Evolutionary conservation across 2,888 invertebrate species (phyloP), one percentile per base, ranked within the genome.

Genomic region (Drosophila testacea): DNA sequence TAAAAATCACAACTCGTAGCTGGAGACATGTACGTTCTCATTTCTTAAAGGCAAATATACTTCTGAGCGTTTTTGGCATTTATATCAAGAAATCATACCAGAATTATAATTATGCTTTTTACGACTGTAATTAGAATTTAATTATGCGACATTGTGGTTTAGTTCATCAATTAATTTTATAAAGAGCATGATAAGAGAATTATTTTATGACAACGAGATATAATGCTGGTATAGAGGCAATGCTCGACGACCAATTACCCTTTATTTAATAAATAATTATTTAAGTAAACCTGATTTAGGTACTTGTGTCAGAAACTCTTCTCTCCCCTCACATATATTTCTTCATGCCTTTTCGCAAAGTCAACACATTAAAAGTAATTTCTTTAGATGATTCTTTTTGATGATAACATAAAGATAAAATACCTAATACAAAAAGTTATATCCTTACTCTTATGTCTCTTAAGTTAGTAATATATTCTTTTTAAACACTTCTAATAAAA

Each of bases 71-170:
- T 39, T 22, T 44, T 11, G 16, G 7, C 54, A 30, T 55, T 34
- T 55, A n/a, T 41, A 56, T 46, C 34, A 10, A 39, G 38, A 57
- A 48, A 30, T 47, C n/a, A 36, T 38, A 28, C 6, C 46, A 46
- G 9, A 28, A 28, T 47, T 38, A 47, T 47, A 57, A 38, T 38
- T 46, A 38, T 46, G 27, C n/a, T 48, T 48, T 39, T 59, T 48
- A 59, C 6, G n/a, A 44, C 30, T 6, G 22, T 39, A 48, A 48
- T 38, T 6, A 28, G 16, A 46, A 47, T 57, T 47, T 27, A 30
- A 57, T 38, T 59, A 13, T 41, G 28, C 34, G 10, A 41, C 38
- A n/a, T 41, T 39, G 16, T 39, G 55, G 34, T 44, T 56, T 36
- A 36, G 9, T 44, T 34, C 27, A 10, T 6, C 13, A 22, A 56